These are phyloP conservation scores for Gortyna flavago DNA, from an alignment of 2,888 invertebrate species.

Conservation along the genomic window DNA sequence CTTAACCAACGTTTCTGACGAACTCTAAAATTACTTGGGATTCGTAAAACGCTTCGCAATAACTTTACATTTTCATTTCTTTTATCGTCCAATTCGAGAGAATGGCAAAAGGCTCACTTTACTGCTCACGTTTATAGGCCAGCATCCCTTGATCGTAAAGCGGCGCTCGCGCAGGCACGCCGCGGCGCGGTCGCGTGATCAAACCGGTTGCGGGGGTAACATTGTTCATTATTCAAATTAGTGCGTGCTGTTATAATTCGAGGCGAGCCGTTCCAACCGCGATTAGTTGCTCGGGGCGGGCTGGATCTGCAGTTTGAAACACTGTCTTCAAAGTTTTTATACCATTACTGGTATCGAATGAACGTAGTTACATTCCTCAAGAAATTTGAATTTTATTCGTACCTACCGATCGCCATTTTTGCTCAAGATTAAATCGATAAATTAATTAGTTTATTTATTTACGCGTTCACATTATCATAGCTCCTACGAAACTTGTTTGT, in stretches of 20 bases:
- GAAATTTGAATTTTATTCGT: constrained; percentile 46
- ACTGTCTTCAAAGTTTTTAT: constrained; percentile 57
- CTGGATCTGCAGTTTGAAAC: constrained; percentile 61
- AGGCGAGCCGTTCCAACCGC: constrained; percentile 77
- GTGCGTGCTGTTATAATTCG: constrained; percentile 86
- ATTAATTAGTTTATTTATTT: constrained; percentile 63
- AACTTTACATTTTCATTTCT: constrained; percentile 63
- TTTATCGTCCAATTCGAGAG: constrained; percentile 66
- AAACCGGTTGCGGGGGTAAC: constrained; percentile 84
- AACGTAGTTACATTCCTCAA: constrained; percentile 33
- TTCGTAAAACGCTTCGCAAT: constrained; percentile 63
- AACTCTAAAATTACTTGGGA: constrained; percentile 57
- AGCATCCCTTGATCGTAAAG: constrained; percentile 80
- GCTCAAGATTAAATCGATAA: constrained; percentile 42
- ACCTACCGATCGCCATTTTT: constrained; percentile 30
- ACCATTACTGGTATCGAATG: constrained; percentile 37
- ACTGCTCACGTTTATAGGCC: constrained; percentile 78
- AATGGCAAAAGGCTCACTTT: constrained; percentile 76
- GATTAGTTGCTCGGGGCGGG: constrained; percentile 70
- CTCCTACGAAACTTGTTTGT: constrained; percentile 58
- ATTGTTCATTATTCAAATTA: constrained; percentile 89
- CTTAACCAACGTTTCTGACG: constrained; percentile 35
- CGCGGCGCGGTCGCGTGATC: constrained; percentile 78
- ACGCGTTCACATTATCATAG: constrained; percentile 53
- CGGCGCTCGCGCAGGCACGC: constrained; percentile 71